Percentiles rank a stretch among this genome's conserved stretches.
Evolutionary conservation across 92 coral and sea anemone genomes (phyloP).

Genomic region (Heteractis magnifica): DNA sequence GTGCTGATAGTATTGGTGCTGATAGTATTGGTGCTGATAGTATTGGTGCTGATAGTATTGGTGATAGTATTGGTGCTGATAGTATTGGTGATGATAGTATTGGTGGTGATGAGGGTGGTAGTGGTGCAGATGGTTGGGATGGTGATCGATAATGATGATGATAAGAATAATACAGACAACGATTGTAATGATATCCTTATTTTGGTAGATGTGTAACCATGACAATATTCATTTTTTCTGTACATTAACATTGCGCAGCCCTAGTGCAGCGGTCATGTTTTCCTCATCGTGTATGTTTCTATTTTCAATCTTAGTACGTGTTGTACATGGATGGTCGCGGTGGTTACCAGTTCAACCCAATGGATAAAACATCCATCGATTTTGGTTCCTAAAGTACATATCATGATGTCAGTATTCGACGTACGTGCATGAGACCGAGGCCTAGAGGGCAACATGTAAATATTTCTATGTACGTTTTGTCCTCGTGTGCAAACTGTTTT

Average conservation of each 20-base stretch:
- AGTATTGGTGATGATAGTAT: too few relatives aligned
- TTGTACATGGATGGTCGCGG: slow-evolving; percentile 96
- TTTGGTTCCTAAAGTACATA: slow-evolving; percentile 72
- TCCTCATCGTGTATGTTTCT: neutral
- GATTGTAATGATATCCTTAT: too few relatives aligned
- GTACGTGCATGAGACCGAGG: neutral
- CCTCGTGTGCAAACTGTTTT: neutral
- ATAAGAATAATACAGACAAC: too few relatives aligned
- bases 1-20: too few relatives aligned
- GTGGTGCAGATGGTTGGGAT: too few relatives aligned
- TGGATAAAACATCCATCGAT: slow-evolving; percentile 80
- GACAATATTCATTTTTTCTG: too few relatives aligned
- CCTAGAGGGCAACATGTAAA: slow-evolving; percentile 2
- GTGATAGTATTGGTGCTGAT: too few relatives aligned
- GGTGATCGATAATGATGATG: too few relatives aligned
- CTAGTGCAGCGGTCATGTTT: neutral
- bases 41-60: too few relatives aligned
- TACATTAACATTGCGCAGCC: neutral
- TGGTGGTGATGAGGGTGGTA: too few relatives aligned
- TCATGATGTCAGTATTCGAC: neutral
- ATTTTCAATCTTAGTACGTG: slow-evolving; percentile 70
- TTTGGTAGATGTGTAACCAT: too few relatives aligned
- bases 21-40: too few relatives aligned
- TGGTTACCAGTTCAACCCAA: slow-evolving; percentile 83
- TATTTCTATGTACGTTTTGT: neutral